These are phyloP conservation scores for Diplodus puntazzo DNA, from an alignment of 2,797 vertebrate genomes.

Conservation along the genomic window DNA sequence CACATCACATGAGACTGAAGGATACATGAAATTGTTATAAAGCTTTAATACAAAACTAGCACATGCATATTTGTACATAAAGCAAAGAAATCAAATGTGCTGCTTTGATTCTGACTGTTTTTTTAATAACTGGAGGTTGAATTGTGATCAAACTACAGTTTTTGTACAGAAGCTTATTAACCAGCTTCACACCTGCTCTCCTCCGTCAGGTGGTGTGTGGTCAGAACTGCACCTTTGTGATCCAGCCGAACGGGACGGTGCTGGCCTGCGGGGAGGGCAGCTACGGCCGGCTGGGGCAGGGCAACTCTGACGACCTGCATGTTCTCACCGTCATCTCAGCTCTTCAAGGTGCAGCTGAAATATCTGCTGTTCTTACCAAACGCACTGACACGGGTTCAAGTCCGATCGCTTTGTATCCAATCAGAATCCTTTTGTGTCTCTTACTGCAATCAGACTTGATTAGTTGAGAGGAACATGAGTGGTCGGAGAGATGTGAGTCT, in stretches of 20 bases:
- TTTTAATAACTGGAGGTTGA: neutral
- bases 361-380: neutral
- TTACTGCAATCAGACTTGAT: too few relatives aligned
- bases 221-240: conserved; percentile 97
- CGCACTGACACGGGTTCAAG: too few relatives aligned
- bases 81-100: neutral
- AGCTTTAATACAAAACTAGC: too few relatives aligned
- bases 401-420: too few relatives aligned
- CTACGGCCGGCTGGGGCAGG: conserved; percentile 95
- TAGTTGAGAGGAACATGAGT: too few relatives aligned
- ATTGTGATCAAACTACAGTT: too few relatives aligned
- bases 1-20: neutral
- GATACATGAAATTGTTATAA: neutral
- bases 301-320: conserved; percentile 96
- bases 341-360: conserved; percentile 89
- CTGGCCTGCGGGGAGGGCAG: conserved; percentile 97
- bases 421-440: too few relatives aligned
- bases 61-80: neutral
- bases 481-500: too few relatives aligned
- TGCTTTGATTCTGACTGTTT: too few relatives aligned
- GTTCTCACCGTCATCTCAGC: conserved; percentile 96
- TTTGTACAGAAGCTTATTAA: neutral
- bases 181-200: neutral
- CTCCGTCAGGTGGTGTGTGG: conserved; percentile 91
- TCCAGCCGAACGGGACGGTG: conserved; percentile 95